A percentile compares a stretch with the other conserved stretches of the same genome.
These are phyloP conservation scores for Ciconia boyciana DNA, from an alignment of 2,113 vertebrate genomes.

Conservation along the genomic window DNA sequence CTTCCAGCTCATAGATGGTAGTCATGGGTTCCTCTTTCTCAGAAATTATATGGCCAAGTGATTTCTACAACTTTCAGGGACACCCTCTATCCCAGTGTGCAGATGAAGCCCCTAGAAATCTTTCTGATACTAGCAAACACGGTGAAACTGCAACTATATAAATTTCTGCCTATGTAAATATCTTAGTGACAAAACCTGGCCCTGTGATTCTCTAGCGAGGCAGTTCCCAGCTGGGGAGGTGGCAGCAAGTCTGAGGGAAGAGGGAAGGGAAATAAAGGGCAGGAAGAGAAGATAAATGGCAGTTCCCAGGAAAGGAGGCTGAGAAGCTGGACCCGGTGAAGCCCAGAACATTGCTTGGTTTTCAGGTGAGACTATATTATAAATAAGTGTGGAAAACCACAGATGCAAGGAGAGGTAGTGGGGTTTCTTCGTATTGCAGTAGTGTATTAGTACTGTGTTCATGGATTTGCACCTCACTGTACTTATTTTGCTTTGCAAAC, in stretches of 20 bases:
- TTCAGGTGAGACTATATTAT: neutral
- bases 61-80: neutral
- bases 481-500: neutral
- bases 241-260: neutral
- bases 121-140: neutral
- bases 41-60: neutral
- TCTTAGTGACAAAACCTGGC: neutral
- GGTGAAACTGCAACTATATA: neutral
- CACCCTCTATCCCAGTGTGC: neutral
- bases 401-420: neutral
- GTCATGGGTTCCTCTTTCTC: neutral
- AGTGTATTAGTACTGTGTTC: neutral
- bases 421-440: neutral
- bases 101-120: neutral
- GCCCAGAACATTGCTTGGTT: neutral
- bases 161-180: neutral
- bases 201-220: neutral
- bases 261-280: neutral
- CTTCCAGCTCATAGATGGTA: neutral
- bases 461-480: neutral
- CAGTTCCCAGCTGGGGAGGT: neutral
- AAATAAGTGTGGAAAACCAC: neutral
- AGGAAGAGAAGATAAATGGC: neutral
- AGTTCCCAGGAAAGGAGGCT: neutral
- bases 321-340: neutral